A percentile compares a stretch with the other conserved stretches of the same genome.
Evolutionary conservation across 2,113 vertebrate species (phyloP).

Genomic region (Esox niger): DNA sequence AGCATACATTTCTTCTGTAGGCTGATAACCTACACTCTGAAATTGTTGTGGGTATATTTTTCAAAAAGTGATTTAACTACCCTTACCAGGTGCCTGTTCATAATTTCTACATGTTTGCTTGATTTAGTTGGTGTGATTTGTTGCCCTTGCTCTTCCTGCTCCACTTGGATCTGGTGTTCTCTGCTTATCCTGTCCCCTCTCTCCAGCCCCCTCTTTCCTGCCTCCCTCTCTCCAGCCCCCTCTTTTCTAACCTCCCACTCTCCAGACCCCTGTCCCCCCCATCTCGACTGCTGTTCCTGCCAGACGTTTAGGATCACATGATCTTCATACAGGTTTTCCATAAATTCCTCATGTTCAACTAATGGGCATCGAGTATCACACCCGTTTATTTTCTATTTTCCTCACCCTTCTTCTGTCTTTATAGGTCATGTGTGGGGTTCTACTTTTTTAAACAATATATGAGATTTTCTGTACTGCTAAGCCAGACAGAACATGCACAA

Average conservation of each 20-base stretch:
- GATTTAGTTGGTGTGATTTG: background rate
- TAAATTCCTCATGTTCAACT: constrained; percentile 12
- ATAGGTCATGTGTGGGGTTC: no score
- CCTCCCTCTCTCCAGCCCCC: no score
- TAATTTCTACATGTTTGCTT: background rate
- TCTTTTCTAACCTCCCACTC: no score
- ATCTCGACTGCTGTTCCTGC: constrained; percentile 2
- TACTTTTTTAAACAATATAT: no score
- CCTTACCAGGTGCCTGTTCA: no score
- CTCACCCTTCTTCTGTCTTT: constrained; percentile 2
- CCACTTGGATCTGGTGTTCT: background rate
- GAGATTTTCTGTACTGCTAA: background rate
- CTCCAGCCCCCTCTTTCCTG: constrained; percentile 4
- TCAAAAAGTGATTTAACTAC: no score
- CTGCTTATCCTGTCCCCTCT: constrained; percentile 2
- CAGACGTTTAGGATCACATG: constrained; percentile 6
- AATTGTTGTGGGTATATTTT: no score
- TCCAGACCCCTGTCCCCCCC: constrained; percentile 2
- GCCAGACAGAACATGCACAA: no score
- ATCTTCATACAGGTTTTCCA: constrained; percentile 13
- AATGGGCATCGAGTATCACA: constrained; percentile 10
- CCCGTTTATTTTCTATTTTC: background rate
- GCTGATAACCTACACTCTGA: no score
- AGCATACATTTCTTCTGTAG: no score
- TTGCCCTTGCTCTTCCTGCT: no score